These are phyloP conservation scores for Griposia aprilina DNA, from an alignment of 2,888 invertebrate genomes.

Conservation along the genomic window DNA sequence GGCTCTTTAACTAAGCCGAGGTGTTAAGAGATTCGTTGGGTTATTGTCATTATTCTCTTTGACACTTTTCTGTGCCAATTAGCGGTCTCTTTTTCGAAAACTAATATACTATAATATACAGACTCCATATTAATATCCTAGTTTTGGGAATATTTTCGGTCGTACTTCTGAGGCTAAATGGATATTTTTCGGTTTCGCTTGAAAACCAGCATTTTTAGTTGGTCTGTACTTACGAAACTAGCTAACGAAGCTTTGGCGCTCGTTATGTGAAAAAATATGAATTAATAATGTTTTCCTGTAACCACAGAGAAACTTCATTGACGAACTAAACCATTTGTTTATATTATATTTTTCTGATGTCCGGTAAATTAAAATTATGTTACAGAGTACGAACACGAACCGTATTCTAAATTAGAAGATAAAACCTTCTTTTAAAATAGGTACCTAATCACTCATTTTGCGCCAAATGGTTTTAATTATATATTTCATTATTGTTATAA, in stretches of 20 bases:
- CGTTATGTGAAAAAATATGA: neutral
- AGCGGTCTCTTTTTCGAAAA: neutral
- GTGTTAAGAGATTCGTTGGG: conserved; percentile 24
- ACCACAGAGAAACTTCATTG: neutral
- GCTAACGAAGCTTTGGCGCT: conserved; percentile 2
- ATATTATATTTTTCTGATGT: neutral
- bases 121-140: neutral
- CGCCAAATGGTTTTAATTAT: neutral
- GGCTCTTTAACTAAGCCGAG: conserved; percentile 19
- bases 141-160: neutral
- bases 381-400: neutral
- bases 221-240: conserved; percentile 9
- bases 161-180: neutral
- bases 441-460: neutral
- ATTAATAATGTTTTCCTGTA: conserved; percentile 1
- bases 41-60: conserved; percentile 15
- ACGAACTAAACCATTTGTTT: neutral
- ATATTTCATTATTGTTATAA: neutral
- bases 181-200: neutral
- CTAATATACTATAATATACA: neutral
- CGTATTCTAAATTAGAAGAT: neutral
- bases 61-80: conserved; percentile 15
- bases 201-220: conserved; percentile 9
- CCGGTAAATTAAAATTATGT: too few relatives aligned
- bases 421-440: neutral